Base-by-base conservation (phyloP, 2,888 invertebrate genomes). In the Rotaria socialis region DNA sequence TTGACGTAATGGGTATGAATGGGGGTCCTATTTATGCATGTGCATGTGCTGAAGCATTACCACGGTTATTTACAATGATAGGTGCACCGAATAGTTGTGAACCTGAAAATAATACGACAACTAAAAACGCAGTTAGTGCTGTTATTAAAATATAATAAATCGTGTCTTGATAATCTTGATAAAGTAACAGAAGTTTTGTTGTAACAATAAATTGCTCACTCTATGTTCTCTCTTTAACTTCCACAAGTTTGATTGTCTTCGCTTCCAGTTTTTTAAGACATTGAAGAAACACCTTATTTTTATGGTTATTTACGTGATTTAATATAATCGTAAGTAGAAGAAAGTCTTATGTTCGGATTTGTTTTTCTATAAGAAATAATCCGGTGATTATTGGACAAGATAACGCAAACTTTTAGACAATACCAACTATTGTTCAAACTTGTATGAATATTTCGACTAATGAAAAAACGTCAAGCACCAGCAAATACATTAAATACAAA, bases 41-140 rank as follows among this genome's bases (percentile, higher is more conserved):
- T 55, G 89, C 90, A 5, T 91, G 92, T 88, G 89, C 92, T 87
- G 95, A 96, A 91, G 94, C 95, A 56, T 92, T 96, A 88, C 96
- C 97, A 14, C 92, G 94, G 87, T 93, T 98, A 88, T 94, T 96
- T 86, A 94, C 95, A 89, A 93, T 95, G 86, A 94, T 97, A 86
- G 94, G 94, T 88, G 94, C 94, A 89, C 94, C 96, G 0, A 94
- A 95, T 89, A 93, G 96, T 16, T 94, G 95, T 89, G 93, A 94
- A 84, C 92, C 94, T 1, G 95, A 96, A 89, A 96, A 97, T 91
- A 92, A 95, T 22, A 95, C 94, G 90, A 95, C 98, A 0, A 99
- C 98, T 5, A 99, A 99, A 92, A 99, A 99, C 91, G 97, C 96
- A 27, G 96, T 99, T 89, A 95, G 97, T n/a, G 98, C 99, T 6